These are phyloP conservation scores for Pachymerium ferrugineum DNA, from an alignment of 2,888 invertebrate genomes.

Conservation along the genomic window DNA sequence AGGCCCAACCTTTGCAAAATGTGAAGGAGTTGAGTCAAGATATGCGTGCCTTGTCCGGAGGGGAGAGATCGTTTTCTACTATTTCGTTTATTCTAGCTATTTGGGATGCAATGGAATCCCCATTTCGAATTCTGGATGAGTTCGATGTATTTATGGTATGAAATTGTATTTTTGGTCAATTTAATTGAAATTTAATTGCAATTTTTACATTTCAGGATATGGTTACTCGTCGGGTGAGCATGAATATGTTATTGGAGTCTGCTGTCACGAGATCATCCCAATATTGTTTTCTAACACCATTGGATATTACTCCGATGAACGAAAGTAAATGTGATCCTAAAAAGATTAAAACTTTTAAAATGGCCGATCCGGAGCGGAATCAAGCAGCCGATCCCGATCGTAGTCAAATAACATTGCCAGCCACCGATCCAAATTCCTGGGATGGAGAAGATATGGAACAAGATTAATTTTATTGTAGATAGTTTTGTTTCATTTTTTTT, in stretches of 20 bases:
- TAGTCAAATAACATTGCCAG: not conserved
- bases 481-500: too few species aligned
- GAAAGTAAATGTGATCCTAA: not conserved
- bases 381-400: constrained; percentile 27
- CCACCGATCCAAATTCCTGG: not conserved
- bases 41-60: constrained; percentile 71
- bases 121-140: constrained; percentile 91
- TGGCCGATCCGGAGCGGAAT: constrained; percentile 34
- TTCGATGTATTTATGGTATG: constrained; percentile 93
- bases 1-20: constrained; percentile 33
- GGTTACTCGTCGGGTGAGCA: constrained; percentile 70
- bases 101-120: constrained; percentile 86
- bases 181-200: not conserved
- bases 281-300: constrained; percentile 85
- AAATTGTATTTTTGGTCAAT: constrained; percentile 32
- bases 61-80: constrained; percentile 92
- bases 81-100: constrained; percentile 86
- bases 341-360: constrained; percentile 27
- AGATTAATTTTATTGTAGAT: too few species aligned
- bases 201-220: too few species aligned
- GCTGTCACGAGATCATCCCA: constrained; percentile 75
- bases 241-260: constrained; percentile 69
- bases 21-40: constrained; percentile 40
- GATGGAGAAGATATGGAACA: not conserved
- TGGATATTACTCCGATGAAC: constrained; percentile 46